Percentiles rank a stretch among this genome's conserved stretches.
Evolutionary conservation across 2,113 vertebrate species (phyloP).

Genomic region (Psettodes erumei): DNA sequence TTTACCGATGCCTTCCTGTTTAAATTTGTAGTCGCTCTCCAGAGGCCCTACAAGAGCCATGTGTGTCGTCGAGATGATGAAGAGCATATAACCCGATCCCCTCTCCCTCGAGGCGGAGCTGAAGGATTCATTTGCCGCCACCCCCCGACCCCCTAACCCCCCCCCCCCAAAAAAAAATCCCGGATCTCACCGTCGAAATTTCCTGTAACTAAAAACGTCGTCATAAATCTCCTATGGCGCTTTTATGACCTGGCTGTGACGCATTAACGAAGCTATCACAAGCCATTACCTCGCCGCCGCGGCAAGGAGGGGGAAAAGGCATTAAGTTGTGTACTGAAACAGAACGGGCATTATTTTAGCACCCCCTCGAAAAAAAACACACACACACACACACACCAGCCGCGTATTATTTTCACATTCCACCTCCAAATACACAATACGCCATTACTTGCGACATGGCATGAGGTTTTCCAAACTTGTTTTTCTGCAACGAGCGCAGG

Average conservation of each 20-base stretch:
- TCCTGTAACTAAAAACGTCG: slow-evolving; percentile 79
- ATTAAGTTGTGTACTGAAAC: slow-evolving; percentile 69
- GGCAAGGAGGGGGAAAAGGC: slow-evolving; percentile 30
- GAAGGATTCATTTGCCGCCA: slow-evolving; percentile 42
- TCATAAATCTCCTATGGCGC: slow-evolving; percentile 74
- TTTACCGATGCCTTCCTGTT: slow-evolving; percentile 64
- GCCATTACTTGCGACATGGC: slow-evolving; percentile 50
- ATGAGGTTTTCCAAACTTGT: slow-evolving; percentile 56
- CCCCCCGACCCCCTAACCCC: no score
- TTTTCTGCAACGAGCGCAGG: slow-evolving; percentile 43
- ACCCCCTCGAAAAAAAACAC: slow-evolving; percentile 15
- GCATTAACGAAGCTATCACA: slow-evolving; percentile 77
- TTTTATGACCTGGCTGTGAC: slow-evolving; percentile 77
- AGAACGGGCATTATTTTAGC: slow-evolving; percentile 76
- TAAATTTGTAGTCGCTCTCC: slow-evolving; percentile 63
- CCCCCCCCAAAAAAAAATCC: slow-evolving; percentile 30
- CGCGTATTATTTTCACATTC: slow-evolving; percentile 64
- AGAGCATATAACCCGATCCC: slow-evolving; percentile 57
- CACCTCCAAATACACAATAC: slow-evolving; percentile 56
- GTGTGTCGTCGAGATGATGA: slow-evolving; percentile 66
- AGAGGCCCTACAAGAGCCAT: slow-evolving; percentile 47
- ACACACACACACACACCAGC: not conserved
- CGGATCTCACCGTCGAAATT: slow-evolving; percentile 65
- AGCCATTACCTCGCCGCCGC: slow-evolving; percentile 68
- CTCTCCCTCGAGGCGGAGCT: slow-evolving; percentile 42